phyloP scores from a whole-genome alignment of 2,113 vertebrate species.

The Diadophis punctatus region DNA sequence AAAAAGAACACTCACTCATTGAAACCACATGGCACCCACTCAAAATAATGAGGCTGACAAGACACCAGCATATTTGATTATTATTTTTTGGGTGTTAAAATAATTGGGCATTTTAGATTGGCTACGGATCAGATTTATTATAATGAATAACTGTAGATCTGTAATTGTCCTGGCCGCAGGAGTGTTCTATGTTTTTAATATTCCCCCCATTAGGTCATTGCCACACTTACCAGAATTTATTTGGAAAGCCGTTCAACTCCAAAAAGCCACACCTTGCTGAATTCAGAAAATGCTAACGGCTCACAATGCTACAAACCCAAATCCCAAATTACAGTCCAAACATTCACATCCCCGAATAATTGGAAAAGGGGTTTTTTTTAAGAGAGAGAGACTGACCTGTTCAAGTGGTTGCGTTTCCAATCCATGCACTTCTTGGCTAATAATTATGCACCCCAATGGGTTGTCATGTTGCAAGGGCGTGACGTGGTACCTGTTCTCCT shows the following conservation, averaged over 20 bases:
- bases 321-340: slow-evolving; percentile 52
- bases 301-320: slow-evolving; percentile 3
- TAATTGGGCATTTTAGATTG: slow-evolving; percentile 50
- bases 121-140: slow-evolving; percentile 50
- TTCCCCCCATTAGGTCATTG: slow-evolving; percentile 29
- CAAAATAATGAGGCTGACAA: slow-evolving; percentile 51
- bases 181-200: slow-evolving; percentile 23
- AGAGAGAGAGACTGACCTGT: slow-evolving; percentile 80
- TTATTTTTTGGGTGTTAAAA: slow-evolving; percentile 55
- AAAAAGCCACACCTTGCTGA: slow-evolving; percentile 49
- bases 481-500: slow-evolving; percentile 67
- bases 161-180: slow-evolving; percentile 54
- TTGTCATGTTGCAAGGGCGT: slow-evolving; percentile 64
- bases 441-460: slow-evolving; percentile 72
- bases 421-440: slow-evolving; percentile 75
- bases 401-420: slow-evolving; percentile 77
- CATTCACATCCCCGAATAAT: slow-evolving; percentile 58
- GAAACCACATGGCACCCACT: slow-evolving; percentile 28
- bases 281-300: slow-evolving; percentile 48
- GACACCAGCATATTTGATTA: slow-evolving; percentile 43
- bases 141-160: slow-evolving; percentile 54
- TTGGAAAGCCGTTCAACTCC: slow-evolving; percentile 41
- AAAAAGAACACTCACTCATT: slow-evolving; percentile 30
- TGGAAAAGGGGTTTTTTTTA: slow-evolving; percentile 8
- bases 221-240: slow-evolving; percentile 53